phyloP scores from a whole-genome alignment of 2,113 vertebrate species.

The Lontra canadensis region DNA sequence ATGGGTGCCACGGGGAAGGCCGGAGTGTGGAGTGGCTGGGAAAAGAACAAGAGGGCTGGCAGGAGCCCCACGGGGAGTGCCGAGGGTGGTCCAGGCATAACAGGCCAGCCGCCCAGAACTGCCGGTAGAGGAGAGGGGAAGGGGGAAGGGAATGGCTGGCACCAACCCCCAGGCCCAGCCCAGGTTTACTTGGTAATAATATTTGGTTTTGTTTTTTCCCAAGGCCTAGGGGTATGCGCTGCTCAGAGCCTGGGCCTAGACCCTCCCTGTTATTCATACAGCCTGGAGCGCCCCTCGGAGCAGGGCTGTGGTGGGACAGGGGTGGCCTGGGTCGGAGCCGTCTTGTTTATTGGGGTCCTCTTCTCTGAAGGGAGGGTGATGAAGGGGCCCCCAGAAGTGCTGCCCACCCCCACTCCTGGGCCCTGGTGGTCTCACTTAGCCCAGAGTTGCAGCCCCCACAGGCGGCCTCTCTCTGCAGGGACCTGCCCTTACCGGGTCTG shows the following conservation, averaged over 20 bases:
- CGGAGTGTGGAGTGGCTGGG: rapidly evolving
- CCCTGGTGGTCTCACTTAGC: not conserved
- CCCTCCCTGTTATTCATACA: not conserved
- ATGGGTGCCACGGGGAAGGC: rapidly evolving
- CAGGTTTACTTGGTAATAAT: constrained; percentile 33
- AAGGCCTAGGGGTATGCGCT: not conserved
- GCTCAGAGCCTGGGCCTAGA: not conserved
- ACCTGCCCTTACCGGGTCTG: not conserved
- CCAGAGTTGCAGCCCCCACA: not conserved
- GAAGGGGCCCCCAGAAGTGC: not conserved
- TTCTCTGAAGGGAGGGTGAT: not conserved
- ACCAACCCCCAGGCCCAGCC: not conserved
- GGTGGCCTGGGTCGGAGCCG: not conserved
- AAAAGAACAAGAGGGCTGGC: not conserved
- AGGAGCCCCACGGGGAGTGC: not conserved
- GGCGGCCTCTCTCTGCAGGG: not conserved
- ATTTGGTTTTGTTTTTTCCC: not conserved
- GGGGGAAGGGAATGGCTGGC: not conserved
- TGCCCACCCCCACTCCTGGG: not conserved
- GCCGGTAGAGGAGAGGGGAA: not conserved
- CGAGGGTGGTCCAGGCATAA: not conserved
- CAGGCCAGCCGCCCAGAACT: rapidly evolving
- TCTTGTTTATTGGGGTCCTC: not conserved
- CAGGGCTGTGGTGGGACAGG: not conserved
- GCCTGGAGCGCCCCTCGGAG: rapidly evolving